Evolutionary conservation across 2,888 invertebrate genomes (phyloP), one percentile per base, ranked within the genome.

Genomic region (Drosophila mimetica): DNA sequence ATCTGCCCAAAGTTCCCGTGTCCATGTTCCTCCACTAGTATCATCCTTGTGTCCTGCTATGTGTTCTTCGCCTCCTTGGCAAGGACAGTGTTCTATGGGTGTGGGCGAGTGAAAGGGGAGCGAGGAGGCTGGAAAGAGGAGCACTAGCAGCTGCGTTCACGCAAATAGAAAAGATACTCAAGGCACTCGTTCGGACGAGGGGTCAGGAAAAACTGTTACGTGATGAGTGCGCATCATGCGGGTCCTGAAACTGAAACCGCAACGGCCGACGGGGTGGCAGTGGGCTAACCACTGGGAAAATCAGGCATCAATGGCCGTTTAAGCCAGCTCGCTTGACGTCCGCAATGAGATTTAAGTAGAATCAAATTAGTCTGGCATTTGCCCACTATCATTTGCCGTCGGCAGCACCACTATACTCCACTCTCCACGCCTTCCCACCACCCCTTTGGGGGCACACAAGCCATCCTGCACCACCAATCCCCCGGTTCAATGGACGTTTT

Each of bases 301-400:
- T 66, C 76, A 77, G 86, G 64, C 80, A 79, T 71, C 83, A 83
- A 73, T 83, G 88, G 86, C 81, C 81, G 75, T 89, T 89, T 79
- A 81, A 76, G 79, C 76, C 76, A 78, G 82, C 76, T 87, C 71
- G 80, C 80, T 77, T 76, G 79, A 89, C 86, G 85, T 77, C 86
- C 88, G 73, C 87, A 89, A 88, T 76, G 89, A 86, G 89, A 88
- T 89, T 88, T 86, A 84, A 82, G 82, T 88, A 86, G 86, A 89
- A 89, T 88, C 87, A 88, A 89, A 89, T 88, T 89, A 89, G 80
- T 76, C 74, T 58, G 65, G 67, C 74, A 88, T 83, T 87, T 74
- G 80, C 73, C 39, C 46, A 63, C 66, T 65, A 63, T 48, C 32
- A 77, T 76, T 84, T 71, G 63, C 61, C 58, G 37, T 46, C 59